Percentiles rank a stretch among this genome's conserved stretches.
Evolutionary conservation across 35 echinoderm and acorn worm species (phyloP).

Genomic region (Chiridota heheva): DNA sequence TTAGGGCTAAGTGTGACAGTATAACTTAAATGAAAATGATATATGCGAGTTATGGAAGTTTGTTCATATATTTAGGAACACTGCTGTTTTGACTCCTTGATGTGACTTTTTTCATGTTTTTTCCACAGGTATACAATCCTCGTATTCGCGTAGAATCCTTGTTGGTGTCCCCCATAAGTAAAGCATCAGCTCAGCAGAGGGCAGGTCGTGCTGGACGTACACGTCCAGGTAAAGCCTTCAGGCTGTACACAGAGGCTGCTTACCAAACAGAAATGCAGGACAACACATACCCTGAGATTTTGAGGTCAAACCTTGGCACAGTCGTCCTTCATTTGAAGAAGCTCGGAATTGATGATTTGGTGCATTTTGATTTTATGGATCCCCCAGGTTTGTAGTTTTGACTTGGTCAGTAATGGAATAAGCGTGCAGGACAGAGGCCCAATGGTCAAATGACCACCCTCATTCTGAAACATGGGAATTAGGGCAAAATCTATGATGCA

Average conservation of each 20-base stretch:
- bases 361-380: conserved; percentile 99
- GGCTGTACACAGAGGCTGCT: conserved; percentile 95
- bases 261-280: conserved; percentile 91
- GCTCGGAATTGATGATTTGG: conserved; percentile 95
- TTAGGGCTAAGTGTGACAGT: too few species aligned
- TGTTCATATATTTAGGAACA: too few species aligned
- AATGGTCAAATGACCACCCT: too few species aligned
- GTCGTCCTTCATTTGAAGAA: conserved; percentile 97
- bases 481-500: too few species aligned
- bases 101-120: too few species aligned
- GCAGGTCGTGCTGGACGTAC: conserved; percentile 97
- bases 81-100: too few species aligned
- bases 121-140: conserved; percentile 91
- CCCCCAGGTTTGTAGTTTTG: conserved; percentile 82
- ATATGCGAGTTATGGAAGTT: too few species aligned
- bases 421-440: too few species aligned
- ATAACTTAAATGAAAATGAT: too few species aligned
- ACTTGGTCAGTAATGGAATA: background rate
- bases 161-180: conserved; percentile 93
- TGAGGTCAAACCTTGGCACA: conserved; percentile 91
- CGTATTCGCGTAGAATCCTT: conserved; percentile 95
- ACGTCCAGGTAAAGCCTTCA: conserved; percentile 88
- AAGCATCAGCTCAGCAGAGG: conserved; percentile 92
- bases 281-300: conserved; percentile 98
- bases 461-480: too few species aligned